Conservation (phyloP, 2,888 invertebrate genomes). For the Diaphora mendica region DNA sequence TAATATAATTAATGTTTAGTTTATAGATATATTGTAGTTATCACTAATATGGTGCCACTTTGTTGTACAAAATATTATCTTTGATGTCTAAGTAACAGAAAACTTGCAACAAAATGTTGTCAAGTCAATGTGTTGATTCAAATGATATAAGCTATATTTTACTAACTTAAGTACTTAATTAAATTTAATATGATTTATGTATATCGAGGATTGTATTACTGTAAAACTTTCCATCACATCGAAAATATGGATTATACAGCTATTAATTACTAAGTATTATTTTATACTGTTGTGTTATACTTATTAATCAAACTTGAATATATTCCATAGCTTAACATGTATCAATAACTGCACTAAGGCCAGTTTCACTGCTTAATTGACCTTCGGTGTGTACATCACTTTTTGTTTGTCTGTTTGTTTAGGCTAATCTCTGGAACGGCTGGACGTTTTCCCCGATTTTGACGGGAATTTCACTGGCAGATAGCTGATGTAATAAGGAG, state of each 20-base stretch:
- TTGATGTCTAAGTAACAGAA: neutral
- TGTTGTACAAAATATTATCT: neutral
- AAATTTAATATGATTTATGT: neutral
- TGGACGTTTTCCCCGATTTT: too few species aligned
- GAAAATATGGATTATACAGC: neutral
- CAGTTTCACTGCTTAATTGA: too few species aligned
- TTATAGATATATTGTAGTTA: neutral
- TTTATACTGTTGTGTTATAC: neutral
- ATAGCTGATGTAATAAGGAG: too few species aligned
- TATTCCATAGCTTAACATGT: neutral
- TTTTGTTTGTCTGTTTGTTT: too few species aligned
- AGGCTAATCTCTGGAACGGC: too few species aligned
- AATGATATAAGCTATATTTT: neutral
- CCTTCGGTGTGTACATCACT: too few species aligned
- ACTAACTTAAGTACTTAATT: neutral
- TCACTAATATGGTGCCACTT: neutral
- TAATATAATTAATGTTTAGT: neutral
- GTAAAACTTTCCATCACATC: neutral
- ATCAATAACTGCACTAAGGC: neutral
- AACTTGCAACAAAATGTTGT: neutral
- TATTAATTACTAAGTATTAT: neutral
- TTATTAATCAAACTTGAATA: neutral
- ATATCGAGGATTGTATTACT: neutral
- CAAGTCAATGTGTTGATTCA: neutral
- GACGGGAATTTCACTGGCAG: too few species aligned